Evolutionary conservation across 2,113 vertebrate species (phyloP).

Genomic region (Empidonax alnorum): DNA sequence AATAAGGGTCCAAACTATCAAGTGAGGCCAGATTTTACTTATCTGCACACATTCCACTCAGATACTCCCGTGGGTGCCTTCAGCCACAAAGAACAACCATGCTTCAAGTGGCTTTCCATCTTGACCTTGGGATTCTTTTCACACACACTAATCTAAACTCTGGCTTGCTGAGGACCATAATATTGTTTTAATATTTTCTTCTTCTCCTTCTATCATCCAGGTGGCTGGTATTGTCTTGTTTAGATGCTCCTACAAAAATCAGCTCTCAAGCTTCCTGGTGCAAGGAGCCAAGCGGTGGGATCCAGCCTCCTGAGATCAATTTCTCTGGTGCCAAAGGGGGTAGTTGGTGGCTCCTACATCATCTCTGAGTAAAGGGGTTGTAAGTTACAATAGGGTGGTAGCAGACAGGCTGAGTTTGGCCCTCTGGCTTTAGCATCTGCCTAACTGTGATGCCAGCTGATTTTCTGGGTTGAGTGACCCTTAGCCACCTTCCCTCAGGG

Average conservation of each 20-base stretch:
- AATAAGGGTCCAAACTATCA: too few relatives aligned
- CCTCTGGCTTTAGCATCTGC: background rate
- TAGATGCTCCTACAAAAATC: background rate
- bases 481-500: background rate
- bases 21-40: too few relatives aligned
- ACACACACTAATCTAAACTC: too few relatives aligned
- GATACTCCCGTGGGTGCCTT: too few relatives aligned
- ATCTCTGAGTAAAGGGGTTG: background rate
- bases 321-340: background rate
- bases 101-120: too few relatives aligned
- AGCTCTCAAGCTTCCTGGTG: fast-evolving
- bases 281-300: background rate
- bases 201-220: too few relatives aligned
- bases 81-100: too few relatives aligned
- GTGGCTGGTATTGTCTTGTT: too few relatives aligned
- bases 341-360: background rate
- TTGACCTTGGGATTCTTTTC: too few relatives aligned
- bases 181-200: too few relatives aligned
- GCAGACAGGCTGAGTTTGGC: background rate
- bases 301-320: background rate
- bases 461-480: background rate
- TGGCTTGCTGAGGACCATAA: too few relatives aligned
- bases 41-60: too few relatives aligned
- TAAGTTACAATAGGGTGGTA: background rate
- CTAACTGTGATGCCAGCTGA: background rate